Conservation (phyloP, 2,113 vertebrate species). For the Noctilio leporinus region DNA sequence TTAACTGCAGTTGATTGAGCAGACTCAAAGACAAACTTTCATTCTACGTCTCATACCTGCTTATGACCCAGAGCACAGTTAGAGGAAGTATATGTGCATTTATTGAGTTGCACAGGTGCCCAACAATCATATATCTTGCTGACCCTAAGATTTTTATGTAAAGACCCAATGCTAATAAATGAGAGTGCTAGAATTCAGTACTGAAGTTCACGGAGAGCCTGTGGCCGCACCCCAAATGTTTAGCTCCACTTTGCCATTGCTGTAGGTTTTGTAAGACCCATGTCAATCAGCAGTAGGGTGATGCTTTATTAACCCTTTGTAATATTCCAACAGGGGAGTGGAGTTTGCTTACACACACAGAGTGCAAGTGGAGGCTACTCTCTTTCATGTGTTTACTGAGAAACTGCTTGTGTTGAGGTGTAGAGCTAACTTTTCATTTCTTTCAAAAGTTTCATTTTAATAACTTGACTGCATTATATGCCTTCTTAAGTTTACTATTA, state of each 20-base stretch:
- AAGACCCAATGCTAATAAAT: background rate
- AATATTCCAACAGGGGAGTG: background rate
- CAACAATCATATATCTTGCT: background rate
- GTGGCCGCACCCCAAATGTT: background rate
- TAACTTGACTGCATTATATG: background rate
- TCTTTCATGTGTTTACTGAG: background rate
- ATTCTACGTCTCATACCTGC: background rate
- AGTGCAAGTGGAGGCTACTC: background rate
- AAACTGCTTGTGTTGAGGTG: background rate
- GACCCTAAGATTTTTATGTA: accelerated
- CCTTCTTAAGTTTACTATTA: background rate
- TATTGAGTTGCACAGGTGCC: accelerated
- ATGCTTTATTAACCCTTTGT: background rate
- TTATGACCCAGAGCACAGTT: background rate
- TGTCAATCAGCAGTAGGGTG: background rate
- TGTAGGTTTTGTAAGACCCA: background rate
- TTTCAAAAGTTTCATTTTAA: background rate
- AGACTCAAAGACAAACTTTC: background rate
- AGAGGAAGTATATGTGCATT: background rate
- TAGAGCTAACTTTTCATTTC: background rate
- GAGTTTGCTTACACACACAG: background rate
- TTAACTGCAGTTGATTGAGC: background rate
- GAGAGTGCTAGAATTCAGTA: background rate
- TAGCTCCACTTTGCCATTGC: background rate
- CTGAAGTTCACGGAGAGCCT: background rate